Conservation (phyloP, 1,140 invertebrate species). For the Solen grandis region DNA sequence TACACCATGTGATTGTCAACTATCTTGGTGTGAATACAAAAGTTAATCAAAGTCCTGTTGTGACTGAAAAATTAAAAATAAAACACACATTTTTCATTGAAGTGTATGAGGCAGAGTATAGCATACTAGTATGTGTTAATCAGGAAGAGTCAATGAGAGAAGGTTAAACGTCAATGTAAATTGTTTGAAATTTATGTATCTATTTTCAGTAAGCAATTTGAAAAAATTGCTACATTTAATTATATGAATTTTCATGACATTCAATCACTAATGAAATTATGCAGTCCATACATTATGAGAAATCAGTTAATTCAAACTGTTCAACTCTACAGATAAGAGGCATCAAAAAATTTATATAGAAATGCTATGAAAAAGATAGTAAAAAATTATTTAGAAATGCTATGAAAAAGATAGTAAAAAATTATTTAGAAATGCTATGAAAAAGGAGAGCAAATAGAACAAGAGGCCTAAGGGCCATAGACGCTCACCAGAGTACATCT, state of each 20-base stretch:
- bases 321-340: background rate
- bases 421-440: background rate
- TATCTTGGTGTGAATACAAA: constrained; percentile 23
- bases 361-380: background rate
- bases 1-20: background rate
- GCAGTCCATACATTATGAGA: background rate
- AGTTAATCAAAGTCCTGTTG: background rate
- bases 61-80: constrained; percentile 15
- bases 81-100: background rate
- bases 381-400: background rate
- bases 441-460: no score
- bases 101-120: background rate
- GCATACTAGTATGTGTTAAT: background rate
- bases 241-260: background rate
- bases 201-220: background rate
- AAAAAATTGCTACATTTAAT: no score
- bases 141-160: no score
- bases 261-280: background rate
- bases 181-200: background rate
- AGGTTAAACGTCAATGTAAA: no score
- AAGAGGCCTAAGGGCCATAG: no score
- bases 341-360: background rate
- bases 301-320: background rate
- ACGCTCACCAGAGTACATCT: no score
- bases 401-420: background rate